phyloP scores from a whole-genome alignment of 2,113 vertebrate genomes.

The Gavia stellata region DNA sequence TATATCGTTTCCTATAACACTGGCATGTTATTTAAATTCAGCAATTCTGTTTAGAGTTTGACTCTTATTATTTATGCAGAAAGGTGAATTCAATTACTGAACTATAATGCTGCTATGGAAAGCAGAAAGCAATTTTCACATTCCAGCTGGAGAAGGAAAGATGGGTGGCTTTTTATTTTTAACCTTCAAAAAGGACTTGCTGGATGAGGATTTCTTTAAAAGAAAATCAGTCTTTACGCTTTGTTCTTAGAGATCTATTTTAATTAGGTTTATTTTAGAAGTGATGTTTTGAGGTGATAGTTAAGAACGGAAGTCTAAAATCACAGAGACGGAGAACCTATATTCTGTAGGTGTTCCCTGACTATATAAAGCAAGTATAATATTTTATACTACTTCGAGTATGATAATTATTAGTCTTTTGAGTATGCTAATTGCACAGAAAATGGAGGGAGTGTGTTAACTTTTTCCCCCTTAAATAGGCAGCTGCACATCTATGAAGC shows the following conservation, averaged over 20 bases:
- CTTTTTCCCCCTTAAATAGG: neutral
- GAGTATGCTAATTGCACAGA: neutral
- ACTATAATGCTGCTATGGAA: neutral
- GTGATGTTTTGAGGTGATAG: neutral
- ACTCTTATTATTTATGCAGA: neutral
- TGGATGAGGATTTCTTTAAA: neutral
- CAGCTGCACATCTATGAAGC: neutral
- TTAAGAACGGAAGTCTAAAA: neutral
- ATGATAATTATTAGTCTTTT: neutral
- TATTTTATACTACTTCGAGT: neutral
- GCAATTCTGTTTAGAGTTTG: neutral
- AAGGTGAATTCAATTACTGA: neutral
- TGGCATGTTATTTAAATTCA: neutral
- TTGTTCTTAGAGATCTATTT: neutral
- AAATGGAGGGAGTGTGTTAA: neutral
- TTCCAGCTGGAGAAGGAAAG: neutral
- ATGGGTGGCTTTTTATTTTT: neutral
- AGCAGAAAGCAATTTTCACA: neutral
- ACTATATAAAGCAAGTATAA: neutral
- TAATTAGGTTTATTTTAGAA: neutral
- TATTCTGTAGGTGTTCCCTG: neutral
- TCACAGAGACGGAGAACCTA: neutral
- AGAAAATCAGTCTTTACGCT: neutral
- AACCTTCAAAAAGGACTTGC: neutral
- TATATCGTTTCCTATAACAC: neutral